A percentile compares a stretch with the other conserved stretches of the same genome.
Conservation (phyloP, 2,797 vertebrate genomes). For the Dallia pectoralis region DNA sequence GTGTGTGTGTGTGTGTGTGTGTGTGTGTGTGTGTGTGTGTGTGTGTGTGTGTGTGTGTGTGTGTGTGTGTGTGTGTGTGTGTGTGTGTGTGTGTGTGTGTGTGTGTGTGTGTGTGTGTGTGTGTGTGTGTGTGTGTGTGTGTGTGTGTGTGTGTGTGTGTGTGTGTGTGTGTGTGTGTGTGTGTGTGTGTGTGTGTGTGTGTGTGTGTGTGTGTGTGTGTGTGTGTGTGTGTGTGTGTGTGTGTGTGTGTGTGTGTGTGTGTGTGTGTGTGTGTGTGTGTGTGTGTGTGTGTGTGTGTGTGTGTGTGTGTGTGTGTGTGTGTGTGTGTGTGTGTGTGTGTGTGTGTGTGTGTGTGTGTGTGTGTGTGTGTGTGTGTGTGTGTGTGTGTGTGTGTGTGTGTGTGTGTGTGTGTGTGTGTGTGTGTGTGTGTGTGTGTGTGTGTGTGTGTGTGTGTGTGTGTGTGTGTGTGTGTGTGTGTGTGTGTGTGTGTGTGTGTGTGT, state of each 20-base stretch:
- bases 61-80: background rate
- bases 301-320: background rate
- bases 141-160: no score
- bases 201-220: constrained; percentile 19
- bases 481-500: constrained; percentile 27
- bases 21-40: constrained; percentile 27
- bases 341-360: constrained; percentile 20
- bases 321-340: constrained; percentile 21
- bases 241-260: constrained; percentile 17
- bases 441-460: no score
- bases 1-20: constrained; percentile 8
- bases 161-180: background rate
- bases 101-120: constrained; percentile 20
- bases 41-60: constrained; percentile 1
- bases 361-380: no score
- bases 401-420: constrained; percentile 23
- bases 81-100: no score
- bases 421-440: constrained; percentile 20
- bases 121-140: constrained; percentile 22
- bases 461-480: constrained; percentile 8
- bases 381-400: background rate
- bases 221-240: no score
- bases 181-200: constrained; percentile 24
- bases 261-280: constrained; percentile 22
- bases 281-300: no score